A percentile compares a stretch with the other conserved stretches of the same genome.
Conservation (phyloP, 1,140 invertebrate species). For the Melipona quadrifasciata region DNA sequence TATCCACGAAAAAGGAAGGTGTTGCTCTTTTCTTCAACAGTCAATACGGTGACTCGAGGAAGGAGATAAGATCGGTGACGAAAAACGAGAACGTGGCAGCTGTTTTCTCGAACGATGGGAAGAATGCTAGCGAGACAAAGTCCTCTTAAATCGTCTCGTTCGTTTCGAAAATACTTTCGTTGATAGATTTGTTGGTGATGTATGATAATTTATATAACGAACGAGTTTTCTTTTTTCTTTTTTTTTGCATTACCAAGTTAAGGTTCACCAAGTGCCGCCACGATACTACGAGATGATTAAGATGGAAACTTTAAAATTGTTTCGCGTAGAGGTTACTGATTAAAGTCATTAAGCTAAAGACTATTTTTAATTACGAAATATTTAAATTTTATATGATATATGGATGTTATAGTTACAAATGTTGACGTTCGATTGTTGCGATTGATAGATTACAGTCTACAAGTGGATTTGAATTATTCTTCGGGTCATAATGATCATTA, state of each 20-base stretch:
- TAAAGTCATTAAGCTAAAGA: background rate
- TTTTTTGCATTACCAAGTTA: background rate
- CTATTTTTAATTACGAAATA: background rate
- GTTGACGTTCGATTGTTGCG: background rate
- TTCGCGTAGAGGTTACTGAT: background rate
- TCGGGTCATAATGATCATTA: background rate
- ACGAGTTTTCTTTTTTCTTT: background rate
- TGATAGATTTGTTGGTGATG: background rate
- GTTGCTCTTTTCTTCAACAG: constrained; percentile 74
- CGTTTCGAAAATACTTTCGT: background rate
- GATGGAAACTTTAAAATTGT: background rate
- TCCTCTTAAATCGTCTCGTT: constrained; percentile 26
- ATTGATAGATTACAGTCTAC: background rate
- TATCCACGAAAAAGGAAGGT: constrained; percentile 56
- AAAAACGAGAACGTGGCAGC: constrained; percentile 52
- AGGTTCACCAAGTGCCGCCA: no score
- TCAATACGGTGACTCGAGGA: constrained; percentile 67
- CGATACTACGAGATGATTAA: background rate
- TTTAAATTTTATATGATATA: background rate
- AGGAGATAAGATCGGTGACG: constrained; percentile 65
- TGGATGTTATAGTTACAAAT: background rate
- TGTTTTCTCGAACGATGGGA: background rate
- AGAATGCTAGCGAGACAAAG: constrained; percentile 14
- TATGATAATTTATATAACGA: constrained; percentile 20
- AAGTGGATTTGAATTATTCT: background rate